A percentile compares a stretch with the other conserved stretches of the same genome.
Conservation (phyloP, 2,797 vertebrate genomes). For the Halcyon leucocephala region DNA sequence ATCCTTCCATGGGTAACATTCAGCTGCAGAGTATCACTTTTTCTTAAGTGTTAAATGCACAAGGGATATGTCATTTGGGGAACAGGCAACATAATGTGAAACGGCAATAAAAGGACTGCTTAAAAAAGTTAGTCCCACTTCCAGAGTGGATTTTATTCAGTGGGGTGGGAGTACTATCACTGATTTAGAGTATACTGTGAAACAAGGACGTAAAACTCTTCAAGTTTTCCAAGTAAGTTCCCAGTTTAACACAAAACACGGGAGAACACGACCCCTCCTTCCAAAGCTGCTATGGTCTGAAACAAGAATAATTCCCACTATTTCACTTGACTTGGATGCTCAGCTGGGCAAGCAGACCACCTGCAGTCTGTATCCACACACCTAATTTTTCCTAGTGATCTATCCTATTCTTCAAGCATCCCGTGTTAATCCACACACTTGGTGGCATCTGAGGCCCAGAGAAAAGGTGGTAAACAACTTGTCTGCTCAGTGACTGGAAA, state of each 20-base stretch:
- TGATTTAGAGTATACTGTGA: background rate
- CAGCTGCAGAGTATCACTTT: background rate
- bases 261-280: background rate
- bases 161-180: background rate
- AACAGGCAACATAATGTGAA: background rate
- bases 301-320: background rate
- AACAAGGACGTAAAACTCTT: background rate
- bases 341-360: background rate
- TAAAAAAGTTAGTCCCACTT: background rate
- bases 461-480: background rate
- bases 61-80: background rate
- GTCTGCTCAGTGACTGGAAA: background rate
- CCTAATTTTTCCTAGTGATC: background rate
- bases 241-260: background rate
- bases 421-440: background rate
- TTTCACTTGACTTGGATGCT: background rate
- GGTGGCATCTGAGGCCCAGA: background rate
- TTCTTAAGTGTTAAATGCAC: background rate
- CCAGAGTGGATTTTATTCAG: background rate
- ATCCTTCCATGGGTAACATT: background rate
- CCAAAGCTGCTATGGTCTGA: background rate
- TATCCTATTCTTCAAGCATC: background rate
- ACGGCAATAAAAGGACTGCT: background rate
- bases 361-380: background rate
- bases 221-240: background rate